phyloP scores from a whole-genome alignment of 2,888 invertebrate genomes.

The Pterostichus madidus region DNA sequence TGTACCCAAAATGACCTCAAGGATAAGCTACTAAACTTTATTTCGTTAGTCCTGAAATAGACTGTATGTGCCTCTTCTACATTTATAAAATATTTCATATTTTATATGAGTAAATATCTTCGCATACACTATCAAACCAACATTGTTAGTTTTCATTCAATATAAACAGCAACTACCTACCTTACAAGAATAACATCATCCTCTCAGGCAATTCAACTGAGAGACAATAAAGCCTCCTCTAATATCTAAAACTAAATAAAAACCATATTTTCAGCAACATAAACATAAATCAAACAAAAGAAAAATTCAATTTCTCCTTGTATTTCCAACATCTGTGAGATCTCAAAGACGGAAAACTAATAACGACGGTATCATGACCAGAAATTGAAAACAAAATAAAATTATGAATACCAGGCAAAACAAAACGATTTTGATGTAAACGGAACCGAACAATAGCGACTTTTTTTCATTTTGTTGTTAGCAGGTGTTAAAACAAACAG shows the following conservation, averaged over 20 bases:
- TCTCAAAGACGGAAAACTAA: conserved; percentile 27
- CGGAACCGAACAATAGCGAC: not conserved
- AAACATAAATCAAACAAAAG: conserved; percentile 39
- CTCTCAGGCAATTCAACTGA: not conserved
- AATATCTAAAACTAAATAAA: conserved; percentile 33
- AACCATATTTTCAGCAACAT: conserved; percentile 15
- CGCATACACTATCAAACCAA: too few relatives aligned
- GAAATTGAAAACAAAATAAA: conserved; percentile 48
- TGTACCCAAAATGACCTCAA: too few relatives aligned
- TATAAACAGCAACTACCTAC: not conserved
- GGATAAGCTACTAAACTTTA: too few relatives aligned
- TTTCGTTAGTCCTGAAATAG: too few relatives aligned
- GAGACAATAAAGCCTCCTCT: not conserved
- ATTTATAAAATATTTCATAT: too few relatives aligned
- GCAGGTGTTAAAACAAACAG: conserved; percentile 33
- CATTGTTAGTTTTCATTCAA: not conserved
- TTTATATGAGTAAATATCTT: too few relatives aligned
- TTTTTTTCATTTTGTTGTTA: conserved; percentile 5
- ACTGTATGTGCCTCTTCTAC: too few relatives aligned
- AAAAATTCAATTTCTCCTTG: conserved; percentile 30
- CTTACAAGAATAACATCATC: not conserved
- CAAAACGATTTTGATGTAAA: conserved; percentile 3
- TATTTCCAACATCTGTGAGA: conserved; percentile 27
- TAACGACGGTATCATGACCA: conserved; percentile 37
- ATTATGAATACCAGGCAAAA: conserved; percentile 35